Conservation (phyloP, 2,888 invertebrate species). For the Euzophera pinguis region DNA sequence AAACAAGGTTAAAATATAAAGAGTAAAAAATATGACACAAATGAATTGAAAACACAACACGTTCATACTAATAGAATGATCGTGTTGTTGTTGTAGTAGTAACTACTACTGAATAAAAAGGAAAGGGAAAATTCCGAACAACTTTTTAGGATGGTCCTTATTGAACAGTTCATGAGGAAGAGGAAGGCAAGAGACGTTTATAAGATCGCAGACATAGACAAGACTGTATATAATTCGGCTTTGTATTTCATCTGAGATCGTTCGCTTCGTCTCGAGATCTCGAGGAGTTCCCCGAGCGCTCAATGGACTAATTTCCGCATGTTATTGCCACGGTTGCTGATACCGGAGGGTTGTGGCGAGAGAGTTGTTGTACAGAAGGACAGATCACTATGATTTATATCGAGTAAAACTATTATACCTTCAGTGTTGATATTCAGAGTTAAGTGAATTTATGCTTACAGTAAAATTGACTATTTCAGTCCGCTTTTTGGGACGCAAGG, state of each 20-base stretch:
- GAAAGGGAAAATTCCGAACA: not conserved
- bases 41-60: too few species aligned
- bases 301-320: conserved; percentile 57
- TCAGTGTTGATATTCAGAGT: too few species aligned
- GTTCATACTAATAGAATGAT: too few species aligned
- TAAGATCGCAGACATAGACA: not conserved
- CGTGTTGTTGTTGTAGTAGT: too few species aligned
- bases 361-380: too few species aligned
- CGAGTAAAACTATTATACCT: too few species aligned
- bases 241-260: conserved; percentile 7
- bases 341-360: conserved; percentile 20
- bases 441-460: too few species aligned
- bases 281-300: conserved; percentile 24
- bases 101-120: not conserved
- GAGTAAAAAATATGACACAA: too few species aligned
- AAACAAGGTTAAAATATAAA: not conserved
- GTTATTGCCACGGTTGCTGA: conserved; percentile 38
- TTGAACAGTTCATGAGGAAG: not conserved
- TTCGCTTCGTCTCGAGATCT: conserved; percentile 6
- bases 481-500: too few species aligned
- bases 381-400: too few species aligned
- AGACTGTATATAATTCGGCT: conserved; percentile 1
- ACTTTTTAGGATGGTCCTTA: not conserved
- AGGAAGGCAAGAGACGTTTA: not conserved
- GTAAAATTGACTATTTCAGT: too few species aligned